Evolutionary conservation across 2,888 invertebrate species (phyloP).

Genomic region (Ichneumoninae sp.): DNA sequence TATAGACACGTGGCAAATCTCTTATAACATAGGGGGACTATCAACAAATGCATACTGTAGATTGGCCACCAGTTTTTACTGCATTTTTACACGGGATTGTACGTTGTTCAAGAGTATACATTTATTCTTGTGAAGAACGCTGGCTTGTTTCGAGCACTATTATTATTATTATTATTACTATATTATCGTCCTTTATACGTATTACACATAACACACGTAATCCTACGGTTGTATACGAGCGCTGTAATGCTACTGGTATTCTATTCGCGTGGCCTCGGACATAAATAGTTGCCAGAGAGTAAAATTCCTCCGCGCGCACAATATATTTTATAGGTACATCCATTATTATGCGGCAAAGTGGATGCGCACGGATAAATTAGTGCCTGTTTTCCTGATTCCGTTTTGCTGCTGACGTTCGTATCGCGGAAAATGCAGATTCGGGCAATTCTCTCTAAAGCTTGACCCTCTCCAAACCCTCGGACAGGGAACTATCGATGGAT

Average conservation of each 20-base stretch:
- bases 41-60: too few species aligned
- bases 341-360: slow-evolving; percentile 17
- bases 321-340: not conserved
- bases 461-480: not conserved
- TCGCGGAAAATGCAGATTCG: slow-evolving; percentile 45
- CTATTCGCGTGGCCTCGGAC: slow-evolving; percentile 46
- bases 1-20: too few species aligned
- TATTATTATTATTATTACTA: not conserved
- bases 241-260: slow-evolving; percentile 49
- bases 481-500: slow-evolving; percentile 39
- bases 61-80: too few species aligned
- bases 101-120: too few species aligned
- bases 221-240: not conserved
- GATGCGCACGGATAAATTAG: slow-evolving; percentile 24
- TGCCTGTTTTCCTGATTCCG: not conserved
- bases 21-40: too few species aligned
- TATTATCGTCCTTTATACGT: slow-evolving; percentile 25
- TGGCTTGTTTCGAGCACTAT: too few species aligned
- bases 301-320: slow-evolving; percentile 22
- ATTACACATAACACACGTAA: slow-evolving; percentile 11
- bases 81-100: too few species aligned
- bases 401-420: not conserved
- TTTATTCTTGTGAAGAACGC: too few species aligned
- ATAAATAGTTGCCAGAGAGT: slow-evolving; percentile 17
- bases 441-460: slow-evolving; percentile 38